Evolutionary conservation across 35 echinoderm and acorn worm species (phyloP).

Genomic region (Holothuria glaberrima): DNA sequence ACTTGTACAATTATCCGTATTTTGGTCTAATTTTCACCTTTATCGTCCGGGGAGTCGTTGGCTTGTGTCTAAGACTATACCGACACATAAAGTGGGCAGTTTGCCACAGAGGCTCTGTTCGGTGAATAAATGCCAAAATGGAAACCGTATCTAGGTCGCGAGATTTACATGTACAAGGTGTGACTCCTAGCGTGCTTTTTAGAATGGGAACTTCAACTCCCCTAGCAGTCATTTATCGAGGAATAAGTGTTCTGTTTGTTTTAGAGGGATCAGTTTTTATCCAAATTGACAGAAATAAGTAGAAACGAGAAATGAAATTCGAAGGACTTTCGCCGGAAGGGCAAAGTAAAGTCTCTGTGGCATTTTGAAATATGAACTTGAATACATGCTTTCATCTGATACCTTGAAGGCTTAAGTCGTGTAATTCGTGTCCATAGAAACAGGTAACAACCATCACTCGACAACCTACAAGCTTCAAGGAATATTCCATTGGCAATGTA

Average conservation of each 20-base stretch:
- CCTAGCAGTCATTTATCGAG: slow-evolving; percentile 43
- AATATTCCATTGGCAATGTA: too few species aligned
- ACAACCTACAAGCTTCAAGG: too few species aligned
- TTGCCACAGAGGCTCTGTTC: slow-evolving; percentile 19
- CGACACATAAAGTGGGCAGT: slow-evolving; percentile 34
- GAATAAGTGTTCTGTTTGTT: slow-evolving; percentile 56
- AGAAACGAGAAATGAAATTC: not conserved
- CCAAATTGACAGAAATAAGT: slow-evolving; percentile 2
- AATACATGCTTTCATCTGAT: too few species aligned
- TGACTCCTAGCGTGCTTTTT: slow-evolving; percentile 25
- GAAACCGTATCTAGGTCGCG: slow-evolving; percentile 44
- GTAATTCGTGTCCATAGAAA: too few species aligned
- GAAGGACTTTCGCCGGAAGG: not conserved
- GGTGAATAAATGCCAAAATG: slow-evolving; percentile 42
- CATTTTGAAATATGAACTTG: too few species aligned
- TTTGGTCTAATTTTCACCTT: slow-evolving; percentile 38
- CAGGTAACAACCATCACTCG: too few species aligned
- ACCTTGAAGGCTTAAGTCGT: too few species aligned
- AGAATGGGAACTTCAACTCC: slow-evolving; percentile 31
- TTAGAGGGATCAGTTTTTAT: slow-evolving; percentile 29
- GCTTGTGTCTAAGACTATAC: not conserved
- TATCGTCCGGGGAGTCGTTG: slow-evolving; percentile 19
- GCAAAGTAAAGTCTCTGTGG: not conserved
- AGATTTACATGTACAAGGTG: slow-evolving; percentile 56
- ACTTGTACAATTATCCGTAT: slow-evolving; percentile 35